phyloP scores from a whole-genome alignment of 2,888 invertebrate species.

The Copidosoma aretas region DNA sequence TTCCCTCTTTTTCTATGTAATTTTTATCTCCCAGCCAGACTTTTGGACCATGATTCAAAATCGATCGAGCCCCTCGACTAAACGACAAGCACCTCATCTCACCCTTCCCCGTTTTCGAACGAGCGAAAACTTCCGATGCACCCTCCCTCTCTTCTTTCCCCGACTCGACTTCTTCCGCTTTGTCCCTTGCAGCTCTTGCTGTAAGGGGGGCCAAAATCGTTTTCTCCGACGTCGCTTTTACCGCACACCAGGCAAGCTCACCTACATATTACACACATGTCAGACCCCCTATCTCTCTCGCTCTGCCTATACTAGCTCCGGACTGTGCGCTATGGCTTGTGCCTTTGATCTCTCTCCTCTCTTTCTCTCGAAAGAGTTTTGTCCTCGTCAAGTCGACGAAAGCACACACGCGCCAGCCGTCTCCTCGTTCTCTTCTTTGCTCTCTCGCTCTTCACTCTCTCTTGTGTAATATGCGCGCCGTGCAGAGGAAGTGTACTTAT shows the following conservation, averaged over 20 bases:
- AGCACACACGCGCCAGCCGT: not conserved
- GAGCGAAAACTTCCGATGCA: conserved; percentile 20
- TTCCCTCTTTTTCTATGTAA: too few species aligned
- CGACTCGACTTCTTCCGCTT: not conserved
- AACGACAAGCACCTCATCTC: too few species aligned
- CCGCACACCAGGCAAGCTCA: not conserved
- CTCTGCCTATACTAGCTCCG: not conserved
- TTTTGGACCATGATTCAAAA: too few species aligned
- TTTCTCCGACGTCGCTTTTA: not conserved
- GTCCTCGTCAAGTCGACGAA: conserved; percentile 18
- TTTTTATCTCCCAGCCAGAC: too few species aligned
- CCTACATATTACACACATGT: not conserved
- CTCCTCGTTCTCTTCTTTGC: not conserved
- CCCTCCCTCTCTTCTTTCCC: not conserved
- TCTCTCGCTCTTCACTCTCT: not conserved
- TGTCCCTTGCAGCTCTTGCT: too few species aligned
- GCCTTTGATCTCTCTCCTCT: conserved; percentile 30
- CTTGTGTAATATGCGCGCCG: too few species aligned
- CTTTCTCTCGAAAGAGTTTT: too few species aligned
- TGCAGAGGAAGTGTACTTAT: too few species aligned
- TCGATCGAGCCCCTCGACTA: too few species aligned
- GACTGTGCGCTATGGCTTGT: conserved; percentile 2
- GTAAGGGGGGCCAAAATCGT: too few species aligned
- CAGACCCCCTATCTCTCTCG: not conserved
- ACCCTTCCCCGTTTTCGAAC: too few species aligned